phyloP scores from a whole-genome alignment of 2,888 invertebrate species.

The Oxytorus armatus region DNA sequence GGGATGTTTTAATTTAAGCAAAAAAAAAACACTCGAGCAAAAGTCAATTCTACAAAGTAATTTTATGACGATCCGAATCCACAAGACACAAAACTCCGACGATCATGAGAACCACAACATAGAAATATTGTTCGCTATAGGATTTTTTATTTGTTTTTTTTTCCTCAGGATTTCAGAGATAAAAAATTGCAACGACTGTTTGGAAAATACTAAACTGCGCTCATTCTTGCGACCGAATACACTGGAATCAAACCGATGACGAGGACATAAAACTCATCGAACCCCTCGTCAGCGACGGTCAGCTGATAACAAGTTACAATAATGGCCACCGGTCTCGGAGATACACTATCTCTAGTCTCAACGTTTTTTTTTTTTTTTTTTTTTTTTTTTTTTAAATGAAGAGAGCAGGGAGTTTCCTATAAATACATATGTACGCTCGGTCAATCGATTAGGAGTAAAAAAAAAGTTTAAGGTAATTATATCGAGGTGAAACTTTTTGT shows the following conservation, averaged over 20 bases:
- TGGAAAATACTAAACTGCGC: constrained; percentile 2
- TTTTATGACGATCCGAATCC: neutral
- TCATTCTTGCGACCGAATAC: constrained; percentile 41
- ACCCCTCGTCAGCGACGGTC: constrained; percentile 32
- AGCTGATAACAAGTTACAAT: constrained; percentile 59
- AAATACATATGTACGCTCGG: neutral
- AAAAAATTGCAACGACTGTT: neutral
- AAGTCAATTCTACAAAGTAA: neutral
- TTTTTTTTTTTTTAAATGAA: neutral
- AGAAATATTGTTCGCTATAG: too few relatives aligned
- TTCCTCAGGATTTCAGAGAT: neutral
- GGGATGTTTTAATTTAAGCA: neutral
- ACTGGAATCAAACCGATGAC: constrained; percentile 45
- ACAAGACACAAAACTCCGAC: neutral
- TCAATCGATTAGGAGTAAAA: neutral
- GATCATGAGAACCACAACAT: neutral
- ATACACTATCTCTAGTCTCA: constrained; percentile 51
- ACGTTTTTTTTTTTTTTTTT: neutral
- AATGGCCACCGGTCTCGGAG: constrained; percentile 58
- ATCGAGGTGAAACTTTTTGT: too few relatives aligned
- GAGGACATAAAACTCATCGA: constrained; percentile 41
- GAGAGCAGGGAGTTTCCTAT: neutral
- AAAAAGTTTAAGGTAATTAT: constrained; percentile 1
- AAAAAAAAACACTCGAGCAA: constrained; percentile 1
- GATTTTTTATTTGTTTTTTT: neutral